Percentiles rank a stretch among this genome's conserved stretches.
Conservation (phyloP, 2,797 vertebrate species). For the Lepilemur ruficaudatus region DNA sequence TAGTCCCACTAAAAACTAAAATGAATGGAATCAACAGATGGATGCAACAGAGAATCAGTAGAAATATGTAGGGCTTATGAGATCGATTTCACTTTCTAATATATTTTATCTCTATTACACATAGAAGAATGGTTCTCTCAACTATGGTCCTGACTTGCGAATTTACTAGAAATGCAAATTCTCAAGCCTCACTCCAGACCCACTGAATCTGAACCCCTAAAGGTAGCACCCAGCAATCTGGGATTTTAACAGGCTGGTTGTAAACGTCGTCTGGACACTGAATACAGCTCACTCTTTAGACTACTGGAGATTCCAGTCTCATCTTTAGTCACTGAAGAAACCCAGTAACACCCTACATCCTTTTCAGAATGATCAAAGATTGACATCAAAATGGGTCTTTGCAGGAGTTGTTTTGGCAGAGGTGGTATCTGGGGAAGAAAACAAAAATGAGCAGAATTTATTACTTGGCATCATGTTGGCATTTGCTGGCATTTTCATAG, state of each 20-base stretch:
- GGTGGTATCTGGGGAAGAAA: not conserved
- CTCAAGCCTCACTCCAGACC: not conserved
- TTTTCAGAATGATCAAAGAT: not conserved
- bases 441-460: slow-evolving; percentile 9
- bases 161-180: not conserved
- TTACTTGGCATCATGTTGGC: not conserved
- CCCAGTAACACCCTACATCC: not conserved
- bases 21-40: not conserved
- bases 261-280: not conserved
- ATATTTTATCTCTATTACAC: not conserved
- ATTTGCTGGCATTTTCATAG: slow-evolving; percentile 7
- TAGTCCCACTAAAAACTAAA: not conserved
- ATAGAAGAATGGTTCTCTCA: not conserved
- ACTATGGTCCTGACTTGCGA: not conserved
- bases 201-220: not conserved
- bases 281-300: not conserved
- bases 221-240: not conserved
- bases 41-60: not conserved
- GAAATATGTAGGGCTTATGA: not conserved
- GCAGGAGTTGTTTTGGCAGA: not conserved
- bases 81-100: not conserved
- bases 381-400: not conserved
- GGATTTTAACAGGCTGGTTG: not conserved
- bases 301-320: not conserved
- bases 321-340: not conserved